These are phyloP conservation scores for Cherax destructor DNA, from an alignment of 1,140 invertebrate species.

Conservation along the genomic window DNA sequence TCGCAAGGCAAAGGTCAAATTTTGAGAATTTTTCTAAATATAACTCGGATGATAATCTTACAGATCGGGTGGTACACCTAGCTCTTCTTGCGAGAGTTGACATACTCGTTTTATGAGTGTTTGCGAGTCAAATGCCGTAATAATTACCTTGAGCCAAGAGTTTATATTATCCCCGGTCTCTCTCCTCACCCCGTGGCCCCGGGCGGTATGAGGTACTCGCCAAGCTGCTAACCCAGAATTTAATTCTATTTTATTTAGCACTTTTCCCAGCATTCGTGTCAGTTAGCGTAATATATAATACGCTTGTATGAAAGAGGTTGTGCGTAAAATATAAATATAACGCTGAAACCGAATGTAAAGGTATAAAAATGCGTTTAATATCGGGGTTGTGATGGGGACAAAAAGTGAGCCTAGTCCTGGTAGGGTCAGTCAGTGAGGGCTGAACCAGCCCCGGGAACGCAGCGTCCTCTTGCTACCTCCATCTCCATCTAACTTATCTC, in stretches of 20 bases:
- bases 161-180: constrained; percentile 11
- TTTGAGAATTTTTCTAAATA: constrained; percentile 21
- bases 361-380: constrained; percentile 31
- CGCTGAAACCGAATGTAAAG: not conserved
- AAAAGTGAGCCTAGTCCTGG: constrained; percentile 47
- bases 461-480: constrained; percentile 1
- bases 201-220: constrained; percentile 41
- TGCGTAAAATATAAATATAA: constrained; percentile 17
- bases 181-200: constrained; percentile 28
- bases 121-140: not conserved
- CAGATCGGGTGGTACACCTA: not conserved
- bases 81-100: not conserved
- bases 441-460: constrained; percentile 41
- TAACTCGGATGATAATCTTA: not conserved
- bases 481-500: not conserved
- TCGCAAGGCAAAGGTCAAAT: constrained; percentile 56
- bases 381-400: constrained; percentile 31
- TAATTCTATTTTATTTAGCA: constrained; percentile 10
- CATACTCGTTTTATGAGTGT: not conserved
- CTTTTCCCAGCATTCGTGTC: not conserved
- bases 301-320: not conserved
- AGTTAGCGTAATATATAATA: not conserved
- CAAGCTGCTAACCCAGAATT: constrained; percentile 31
- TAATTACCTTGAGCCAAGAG: constrained; percentile 24
- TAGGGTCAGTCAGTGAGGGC: constrained; percentile 59